Conservation (phyloP, 2,797 vertebrate genomes). For the Scomberomorus guttatus region DNA sequence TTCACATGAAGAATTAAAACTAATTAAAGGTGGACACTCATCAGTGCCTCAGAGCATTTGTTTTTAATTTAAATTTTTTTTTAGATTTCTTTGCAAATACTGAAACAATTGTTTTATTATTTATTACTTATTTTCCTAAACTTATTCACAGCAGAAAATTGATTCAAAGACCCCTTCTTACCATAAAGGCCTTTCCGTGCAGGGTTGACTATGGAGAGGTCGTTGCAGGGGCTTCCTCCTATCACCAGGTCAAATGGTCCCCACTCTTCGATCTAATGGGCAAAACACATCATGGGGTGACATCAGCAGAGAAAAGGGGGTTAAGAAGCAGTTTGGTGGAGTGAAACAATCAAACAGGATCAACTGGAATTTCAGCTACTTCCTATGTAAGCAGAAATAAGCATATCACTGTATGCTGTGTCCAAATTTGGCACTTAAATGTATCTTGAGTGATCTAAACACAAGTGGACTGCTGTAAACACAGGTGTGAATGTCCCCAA, state of each 20-base stretch:
- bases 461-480: neutral
- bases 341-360: neutral
- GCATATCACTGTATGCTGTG: no score
- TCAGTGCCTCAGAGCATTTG: neutral
- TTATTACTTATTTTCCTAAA: neutral
- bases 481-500: neutral
- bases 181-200: conserved; percentile 94
- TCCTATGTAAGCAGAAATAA: neutral
- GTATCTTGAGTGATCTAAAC: neutral
- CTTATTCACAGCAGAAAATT: neutral
- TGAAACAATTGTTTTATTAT: no score
- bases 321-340: neutral
- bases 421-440: neutral
- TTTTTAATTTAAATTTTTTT: neutral
- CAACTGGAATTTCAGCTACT: no score
- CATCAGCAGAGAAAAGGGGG: neutral
- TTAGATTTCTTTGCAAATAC: no score
- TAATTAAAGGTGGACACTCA: neutral
- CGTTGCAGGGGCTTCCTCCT: conserved; percentile 94
- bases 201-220: conserved; percentile 93
- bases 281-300: neutral
- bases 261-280: conserved; percentile 92
- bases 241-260: conserved; percentile 97
- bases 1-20: neutral
- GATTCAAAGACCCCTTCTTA: conserved; percentile 64